Conservation (phyloP, 2,888 invertebrate genomes). For the Sinhomidia bicolor region DNA sequence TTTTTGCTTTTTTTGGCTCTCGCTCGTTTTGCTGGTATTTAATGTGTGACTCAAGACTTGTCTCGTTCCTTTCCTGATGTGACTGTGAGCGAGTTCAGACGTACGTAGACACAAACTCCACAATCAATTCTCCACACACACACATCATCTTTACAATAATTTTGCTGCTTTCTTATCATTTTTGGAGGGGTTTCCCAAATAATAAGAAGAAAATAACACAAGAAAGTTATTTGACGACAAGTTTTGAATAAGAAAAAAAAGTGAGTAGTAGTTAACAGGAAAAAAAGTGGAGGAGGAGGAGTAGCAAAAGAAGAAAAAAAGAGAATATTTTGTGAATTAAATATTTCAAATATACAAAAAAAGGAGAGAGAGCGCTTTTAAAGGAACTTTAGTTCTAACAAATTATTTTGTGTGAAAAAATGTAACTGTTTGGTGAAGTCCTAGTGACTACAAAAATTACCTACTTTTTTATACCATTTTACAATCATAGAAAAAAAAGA, state of each 20-base stretch:
- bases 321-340: too few relatives aligned
- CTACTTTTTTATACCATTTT: constrained; percentile 51
- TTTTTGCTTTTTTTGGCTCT: background rate
- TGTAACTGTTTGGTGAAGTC: constrained; percentile 69
- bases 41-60: constrained; percentile 71
- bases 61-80: constrained; percentile 78
- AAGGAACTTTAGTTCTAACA: constrained; percentile 52
- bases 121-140: constrained; percentile 58
- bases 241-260: background rate
- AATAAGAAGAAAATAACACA: background rate
- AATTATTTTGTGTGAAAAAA: constrained; percentile 65
- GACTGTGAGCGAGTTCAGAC: constrained; percentile 63
- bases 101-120: constrained; percentile 7
- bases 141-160: background rate
- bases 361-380: background rate
- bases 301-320: background rate
- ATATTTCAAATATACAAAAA: background rate
- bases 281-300: background rate
- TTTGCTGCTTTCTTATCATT: constrained; percentile 40
- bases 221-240: background rate
- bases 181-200: background rate
- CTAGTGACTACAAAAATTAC: constrained; percentile 70
- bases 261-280: background rate
- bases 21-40: constrained; percentile 11
- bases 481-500: constrained; percentile 28